phyloP scores from a whole-genome alignment of 2,888 invertebrate genomes.

The Lomographa bimaculata region DNA sequence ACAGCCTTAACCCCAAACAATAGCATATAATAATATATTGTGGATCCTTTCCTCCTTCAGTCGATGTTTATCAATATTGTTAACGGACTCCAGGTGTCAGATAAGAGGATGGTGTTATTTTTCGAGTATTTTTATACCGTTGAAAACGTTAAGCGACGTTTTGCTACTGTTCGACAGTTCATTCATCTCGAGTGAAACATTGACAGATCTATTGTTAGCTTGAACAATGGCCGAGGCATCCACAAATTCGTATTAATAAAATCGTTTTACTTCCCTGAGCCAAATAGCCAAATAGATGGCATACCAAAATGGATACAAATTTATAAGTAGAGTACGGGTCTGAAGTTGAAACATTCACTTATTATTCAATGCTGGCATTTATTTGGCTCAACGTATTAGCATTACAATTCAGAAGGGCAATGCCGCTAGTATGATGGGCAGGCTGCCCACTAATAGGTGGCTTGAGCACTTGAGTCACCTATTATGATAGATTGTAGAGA shows the following conservation, averaged over 20 bases:
- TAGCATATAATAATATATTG: conserved; percentile 7
- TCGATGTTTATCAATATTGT: conserved; percentile 17
- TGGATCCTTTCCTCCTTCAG: conserved; percentile 6
- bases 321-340: no score
- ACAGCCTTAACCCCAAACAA: conserved; percentile 7
- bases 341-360: no score
- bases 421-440: no score
- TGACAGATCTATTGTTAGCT: conserved; percentile 73
- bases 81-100: conserved; percentile 12
- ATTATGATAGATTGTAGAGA: no score
- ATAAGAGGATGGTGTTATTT: conserved; percentile 23
- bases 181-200: conserved; percentile 73
- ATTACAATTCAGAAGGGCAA: no score
- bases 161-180: conserved; percentile 62
- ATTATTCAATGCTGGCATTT: no score
- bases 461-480: no score
- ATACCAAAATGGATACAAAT: conserved; percentile 32
- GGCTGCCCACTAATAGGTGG: no score
- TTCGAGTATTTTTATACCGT: conserved; percentile 24
- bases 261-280: conserved; percentile 14
- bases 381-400: no score
- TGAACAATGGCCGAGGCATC: conserved; percentile 60
- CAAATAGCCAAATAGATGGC: conserved; percentile 22
- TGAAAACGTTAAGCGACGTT: conserved; percentile 38
- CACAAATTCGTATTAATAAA: conserved; percentile 46